These are phyloP conservation scores for Micrastur ruficollis DNA, from an alignment of 2,797 vertebrate species.

Conservation along the genomic window DNA sequence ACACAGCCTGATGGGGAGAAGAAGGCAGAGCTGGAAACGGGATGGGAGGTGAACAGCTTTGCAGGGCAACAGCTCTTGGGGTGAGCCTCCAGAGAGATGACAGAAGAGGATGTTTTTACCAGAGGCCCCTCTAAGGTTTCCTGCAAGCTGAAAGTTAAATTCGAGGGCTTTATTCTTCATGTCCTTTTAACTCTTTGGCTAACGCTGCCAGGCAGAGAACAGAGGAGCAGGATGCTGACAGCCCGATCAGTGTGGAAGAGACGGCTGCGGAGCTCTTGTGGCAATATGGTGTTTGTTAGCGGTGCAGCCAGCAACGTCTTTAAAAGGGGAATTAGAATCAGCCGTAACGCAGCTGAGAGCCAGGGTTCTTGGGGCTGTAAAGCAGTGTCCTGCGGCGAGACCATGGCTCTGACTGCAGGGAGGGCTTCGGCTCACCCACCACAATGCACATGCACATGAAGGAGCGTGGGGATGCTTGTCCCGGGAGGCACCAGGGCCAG, in stretches of 20 bases:
- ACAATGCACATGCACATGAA: accelerated
- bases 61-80: not conserved
- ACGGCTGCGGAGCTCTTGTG: not conserved
- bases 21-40: not conserved
- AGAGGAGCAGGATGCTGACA: not conserved
- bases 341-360: not conserved
- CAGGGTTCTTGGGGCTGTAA: not conserved
- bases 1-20: not conserved
- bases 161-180: not conserved
- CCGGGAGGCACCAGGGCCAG: accelerated
- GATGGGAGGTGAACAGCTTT: not conserved
- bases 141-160: not conserved
- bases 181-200: not conserved
- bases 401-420: no score
- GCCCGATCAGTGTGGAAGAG: not conserved
- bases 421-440: accelerated
- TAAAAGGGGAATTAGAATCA: not conserved
- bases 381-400: not conserved
- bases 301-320: not conserved
- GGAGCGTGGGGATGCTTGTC: not conserved
- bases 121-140: not conserved
- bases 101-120: not conserved
- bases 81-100: not conserved
- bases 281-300: not conserved
- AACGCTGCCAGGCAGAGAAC: not conserved